A percentile compares a stretch with the other conserved stretches of the same genome.
Evolutionary conservation across 2,113 vertebrate genomes (phyloP).

Genomic region (Callorhinus ursinus): DNA sequence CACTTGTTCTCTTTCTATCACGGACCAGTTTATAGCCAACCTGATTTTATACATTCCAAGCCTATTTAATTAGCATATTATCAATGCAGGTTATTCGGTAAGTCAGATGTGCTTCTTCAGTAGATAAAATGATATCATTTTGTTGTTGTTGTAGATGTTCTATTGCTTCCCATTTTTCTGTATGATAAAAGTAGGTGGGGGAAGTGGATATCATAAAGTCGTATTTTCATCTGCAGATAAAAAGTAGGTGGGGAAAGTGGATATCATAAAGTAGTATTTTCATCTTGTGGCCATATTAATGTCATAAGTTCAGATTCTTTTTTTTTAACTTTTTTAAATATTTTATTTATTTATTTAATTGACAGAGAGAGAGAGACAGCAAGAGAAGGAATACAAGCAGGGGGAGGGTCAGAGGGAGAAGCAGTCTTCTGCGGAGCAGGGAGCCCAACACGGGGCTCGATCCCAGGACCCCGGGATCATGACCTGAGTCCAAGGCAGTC

Average conservation of each 20-base stretch:
- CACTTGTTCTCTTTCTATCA: conserved; percentile 62
- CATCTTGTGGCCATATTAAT: conserved; percentile 66
- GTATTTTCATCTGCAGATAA: conserved; percentile 51
- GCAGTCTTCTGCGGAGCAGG: no score
- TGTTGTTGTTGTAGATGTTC: conserved; percentile 51
- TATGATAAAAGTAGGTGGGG: conserved; percentile 58
- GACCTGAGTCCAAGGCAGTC: no score
- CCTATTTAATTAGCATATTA: conserved; percentile 69
- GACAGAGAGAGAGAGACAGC: no score
- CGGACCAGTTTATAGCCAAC: conserved; percentile 57
- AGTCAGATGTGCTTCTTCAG: conserved; percentile 36
- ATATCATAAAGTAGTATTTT: conserved; percentile 59
- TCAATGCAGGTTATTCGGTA: conserved; percentile 63
- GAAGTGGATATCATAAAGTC: conserved; percentile 36
- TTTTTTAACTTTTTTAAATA: no score
- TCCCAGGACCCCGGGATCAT: no score
- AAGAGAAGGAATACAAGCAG: no score
- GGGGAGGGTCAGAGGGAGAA: no score
- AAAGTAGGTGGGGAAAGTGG: neutral
- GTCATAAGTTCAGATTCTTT: conserved; percentile 46
- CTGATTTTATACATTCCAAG: conserved; percentile 60
- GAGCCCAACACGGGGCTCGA: no score
- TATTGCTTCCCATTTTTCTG: conserved; percentile 47
- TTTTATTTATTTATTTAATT: no score
- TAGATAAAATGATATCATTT: conserved; percentile 69